A percentile compares a stretch with the other conserved stretches of the same genome.
Evolutionary conservation across 2,888 invertebrate genomes (phyloP).

Genomic region (Chouioia cunea): DNA sequence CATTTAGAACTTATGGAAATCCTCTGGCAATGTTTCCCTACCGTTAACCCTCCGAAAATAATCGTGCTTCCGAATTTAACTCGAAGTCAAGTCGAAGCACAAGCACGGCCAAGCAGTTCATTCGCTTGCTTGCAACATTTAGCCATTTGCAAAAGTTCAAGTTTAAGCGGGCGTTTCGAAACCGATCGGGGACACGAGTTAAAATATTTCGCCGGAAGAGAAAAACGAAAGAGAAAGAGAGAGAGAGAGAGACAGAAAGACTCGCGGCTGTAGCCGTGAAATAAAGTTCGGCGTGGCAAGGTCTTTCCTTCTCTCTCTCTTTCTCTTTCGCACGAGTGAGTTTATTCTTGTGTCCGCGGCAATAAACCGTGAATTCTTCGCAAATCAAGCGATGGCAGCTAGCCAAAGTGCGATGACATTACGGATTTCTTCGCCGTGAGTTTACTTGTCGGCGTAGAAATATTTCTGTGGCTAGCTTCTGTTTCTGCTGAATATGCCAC

Average conservation of each 20-base stretch:
- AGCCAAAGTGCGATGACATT: slow-evolving; percentile 49
- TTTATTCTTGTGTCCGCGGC: slow-evolving; percentile 43
- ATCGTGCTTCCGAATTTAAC: slow-evolving; percentile 29
- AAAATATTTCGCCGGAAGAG: neutral
- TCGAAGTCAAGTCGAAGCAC: neutral
- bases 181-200: slow-evolving; percentile 27
- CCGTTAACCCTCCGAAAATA: slow-evolving; percentile 21
- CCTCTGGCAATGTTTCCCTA: slow-evolving; percentile 14
- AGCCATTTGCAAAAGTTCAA: slow-evolving; percentile 41
- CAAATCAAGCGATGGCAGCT: slow-evolving; percentile 38
- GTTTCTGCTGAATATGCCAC: neutral
- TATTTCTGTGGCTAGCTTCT: neutral
- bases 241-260: neutral
- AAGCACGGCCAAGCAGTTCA: neutral
- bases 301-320: slow-evolving; percentile 29
- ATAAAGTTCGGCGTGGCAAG: slow-evolving; percentile 21
- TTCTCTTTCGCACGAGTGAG: slow-evolving; percentile 11
- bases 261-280: no score
- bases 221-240: neutral
- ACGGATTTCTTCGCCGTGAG: slow-evolving; percentile 24
- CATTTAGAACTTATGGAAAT: slow-evolving; percentile 20
- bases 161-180: slow-evolving; percentile 39
- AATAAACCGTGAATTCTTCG: slow-evolving; percentile 44
- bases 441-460: neutral
- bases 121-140: neutral